Base-by-base conservation (phyloP, 2,888 invertebrate genomes). In the Drosophila histrio region DNA sequence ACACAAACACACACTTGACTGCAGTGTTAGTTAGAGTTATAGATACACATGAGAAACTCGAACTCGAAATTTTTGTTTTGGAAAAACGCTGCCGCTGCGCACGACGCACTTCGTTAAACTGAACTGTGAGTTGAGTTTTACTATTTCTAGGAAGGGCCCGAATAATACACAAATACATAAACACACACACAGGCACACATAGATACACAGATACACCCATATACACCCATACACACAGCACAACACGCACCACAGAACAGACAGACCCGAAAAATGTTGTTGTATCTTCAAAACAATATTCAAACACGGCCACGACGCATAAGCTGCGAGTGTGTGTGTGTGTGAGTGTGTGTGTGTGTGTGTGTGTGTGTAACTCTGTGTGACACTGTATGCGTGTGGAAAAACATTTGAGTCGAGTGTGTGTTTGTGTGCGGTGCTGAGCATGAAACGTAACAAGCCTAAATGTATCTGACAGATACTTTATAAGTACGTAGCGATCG, bases 31-130 rank as follows among this genome's bases (percentile, higher is more conserved):
- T 8, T 21, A 7, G 21, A 44, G 32, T 39, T 43, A 34, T 19
- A n/a, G 26, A 7, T 17, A 30, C 30, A 38, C 30, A 44, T 11
- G 19, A 36, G 30, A 19, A 19, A 34, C 13, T 7, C 26, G 36
- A 71, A 47, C 30, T 46, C 50, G 75, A 19, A 47, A 52, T 32
- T 53, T 22, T 39, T 44, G 39, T 65, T 50, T 5, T 49, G 44
- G 30, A 58, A 66, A 84, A 85, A 85, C 87, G 84, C 68, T 85
- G 88, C 88, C 88, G 88, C 79, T 89, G 83, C 84, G 82, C 87
- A 89, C 85, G 87, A 89, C 90, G 87, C 83, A 89, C 89, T 88
- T 82, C 77, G 77, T 76, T 83, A 83, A 75, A 90, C 90, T 90
- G 82, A 77, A 85, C 80, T 82, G 75, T 70, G 82, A 74, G 75